Evolutionary conservation across 2,113 vertebrate species (phyloP), one percentile per base, ranked within the genome.

Genomic region (Tyrannus savana): DNA sequence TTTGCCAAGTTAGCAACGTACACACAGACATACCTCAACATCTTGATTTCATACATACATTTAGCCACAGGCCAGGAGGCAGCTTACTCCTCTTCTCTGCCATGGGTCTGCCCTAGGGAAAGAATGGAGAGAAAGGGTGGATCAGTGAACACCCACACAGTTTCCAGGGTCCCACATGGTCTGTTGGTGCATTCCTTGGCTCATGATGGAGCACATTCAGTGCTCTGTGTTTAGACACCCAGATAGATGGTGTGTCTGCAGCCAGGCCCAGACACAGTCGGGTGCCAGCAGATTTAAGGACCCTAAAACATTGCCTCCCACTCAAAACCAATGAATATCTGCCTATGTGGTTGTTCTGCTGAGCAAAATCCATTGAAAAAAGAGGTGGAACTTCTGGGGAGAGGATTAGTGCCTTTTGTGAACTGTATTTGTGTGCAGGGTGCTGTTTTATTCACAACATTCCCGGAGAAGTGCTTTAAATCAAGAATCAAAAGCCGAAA

Each of bases 321-420:
- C 74, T 52, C 66, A 47, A 84, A 63, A 16, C 39, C 46, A 6
- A 6, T 3, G 50, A 67, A 16, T 49, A 23, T 78, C 44, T 62
- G 71, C 50, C 55, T 27, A 0, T 11, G 37, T 14, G 77, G 84
- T 39, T 47, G 83, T 35, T 81, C 35, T 60, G 60, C 56, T 79
- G 73, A 89, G 81, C 42, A 77, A 66, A 78, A 46, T 21, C 39
- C 81, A 79, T 50, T 27, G 37, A 37, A 87, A 82, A 72, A 68
- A 23, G 73, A 82, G 33, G 39, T 75, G 74, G 76, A 89, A 84
- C 62, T 93, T 94, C 53, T 94, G 31, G 35, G 53, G 69, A 82
- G 87, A 91, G 84, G 84, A 96, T 87, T 68, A 91, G 87, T 56
- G 81, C 89, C 89, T 96, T 94, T 89, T 91, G 78, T 84, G 86